Conservation (phyloP, 2,113 vertebrate species). For the Pterocles gutturalis region DNA sequence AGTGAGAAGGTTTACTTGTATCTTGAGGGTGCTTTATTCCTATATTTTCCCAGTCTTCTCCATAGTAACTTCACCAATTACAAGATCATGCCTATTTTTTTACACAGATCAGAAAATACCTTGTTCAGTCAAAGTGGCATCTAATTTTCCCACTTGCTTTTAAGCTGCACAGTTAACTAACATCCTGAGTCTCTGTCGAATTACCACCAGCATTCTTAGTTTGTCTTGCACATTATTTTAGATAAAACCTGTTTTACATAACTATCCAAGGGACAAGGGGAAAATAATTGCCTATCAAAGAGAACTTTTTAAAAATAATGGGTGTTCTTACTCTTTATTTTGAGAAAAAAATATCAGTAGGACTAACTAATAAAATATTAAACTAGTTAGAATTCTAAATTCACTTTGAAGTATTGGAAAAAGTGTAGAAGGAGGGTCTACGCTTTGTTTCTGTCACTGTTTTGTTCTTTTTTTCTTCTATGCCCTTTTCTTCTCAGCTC, state of each 20-base stretch:
- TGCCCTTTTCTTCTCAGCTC: background rate
- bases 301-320: background rate
- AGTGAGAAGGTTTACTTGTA: background rate
- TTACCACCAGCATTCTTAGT: background rate
- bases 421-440: background rate
- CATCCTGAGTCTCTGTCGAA: background rate
- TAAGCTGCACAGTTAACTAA: background rate
- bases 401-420: background rate
- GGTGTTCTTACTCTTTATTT: background rate
- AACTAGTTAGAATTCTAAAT: background rate
- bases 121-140: background rate
- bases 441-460: constrained; percentile 21
- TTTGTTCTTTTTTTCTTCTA: background rate
- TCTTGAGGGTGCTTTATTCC: background rate
- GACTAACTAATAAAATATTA: background rate
- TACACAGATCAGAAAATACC: background rate
- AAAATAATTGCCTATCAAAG: background rate
- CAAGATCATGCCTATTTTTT: background rate
- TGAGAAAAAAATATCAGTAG: background rate
- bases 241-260: background rate
- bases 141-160: background rate
- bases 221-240: background rate
- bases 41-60: background rate
- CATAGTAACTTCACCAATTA: background rate
- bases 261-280: background rate